Conservation (phyloP, 2,113 vertebrate species). For the Etia nguti region DNA sequence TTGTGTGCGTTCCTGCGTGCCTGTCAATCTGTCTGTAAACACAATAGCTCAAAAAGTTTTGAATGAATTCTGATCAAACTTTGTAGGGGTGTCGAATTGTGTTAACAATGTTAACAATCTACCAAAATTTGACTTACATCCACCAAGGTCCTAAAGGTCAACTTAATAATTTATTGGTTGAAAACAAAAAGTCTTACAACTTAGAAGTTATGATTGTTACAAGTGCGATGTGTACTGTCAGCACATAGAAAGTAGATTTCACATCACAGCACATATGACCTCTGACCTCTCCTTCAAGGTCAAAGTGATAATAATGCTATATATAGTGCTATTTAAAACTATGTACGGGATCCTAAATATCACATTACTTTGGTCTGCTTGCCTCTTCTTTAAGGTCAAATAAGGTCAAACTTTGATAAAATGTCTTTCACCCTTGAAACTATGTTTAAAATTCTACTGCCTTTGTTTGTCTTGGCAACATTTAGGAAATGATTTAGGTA, state of each 20-base stretch:
- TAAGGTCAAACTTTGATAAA: not conserved
- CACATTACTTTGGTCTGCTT: fast-evolving
- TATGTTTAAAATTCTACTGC: not conserved
- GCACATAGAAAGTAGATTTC: not conserved
- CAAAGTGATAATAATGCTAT: not conserved
- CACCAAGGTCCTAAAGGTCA: not conserved
- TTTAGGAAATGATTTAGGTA: not conserved
- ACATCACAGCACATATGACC: not conserved
- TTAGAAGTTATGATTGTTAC: not conserved
- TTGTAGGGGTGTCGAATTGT: not conserved
- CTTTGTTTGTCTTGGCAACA: not conserved
- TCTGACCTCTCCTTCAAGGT: not conserved
- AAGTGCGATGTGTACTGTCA: not conserved
- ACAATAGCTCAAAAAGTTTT: not conserved
- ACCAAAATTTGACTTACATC: not conserved
- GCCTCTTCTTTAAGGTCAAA: not conserved
- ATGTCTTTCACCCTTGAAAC: not conserved
- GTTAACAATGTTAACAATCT: not conserved
- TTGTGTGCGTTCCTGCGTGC: not conserved
- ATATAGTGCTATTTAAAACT: not conserved
- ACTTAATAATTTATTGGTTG: not conserved
- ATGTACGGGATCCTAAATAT: not conserved
- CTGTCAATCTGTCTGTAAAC: not conserved
- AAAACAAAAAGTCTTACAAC: not conserved
- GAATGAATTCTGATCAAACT: not conserved